Percentiles rank a stretch among this genome's conserved stretches.
Evolutionary conservation across 1,140 invertebrate genomes (phyloP).

Genomic region (Sipha flava): DNA sequence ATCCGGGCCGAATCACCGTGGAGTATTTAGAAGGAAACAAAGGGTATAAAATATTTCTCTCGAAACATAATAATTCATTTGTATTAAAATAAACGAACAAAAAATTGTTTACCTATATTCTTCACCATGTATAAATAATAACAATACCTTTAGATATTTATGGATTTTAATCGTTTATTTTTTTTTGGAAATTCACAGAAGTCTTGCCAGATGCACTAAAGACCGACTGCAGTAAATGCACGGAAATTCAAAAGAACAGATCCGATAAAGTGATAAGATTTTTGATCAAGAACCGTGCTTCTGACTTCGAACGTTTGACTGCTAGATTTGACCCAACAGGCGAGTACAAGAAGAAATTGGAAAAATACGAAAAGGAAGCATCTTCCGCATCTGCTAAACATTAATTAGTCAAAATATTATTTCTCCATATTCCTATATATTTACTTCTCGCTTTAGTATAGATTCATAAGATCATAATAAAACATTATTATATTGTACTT

Average conservation of each 20-base stretch:
- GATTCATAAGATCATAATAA: background rate
- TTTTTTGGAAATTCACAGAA: constrained; percentile 42
- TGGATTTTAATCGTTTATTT: too few species aligned
- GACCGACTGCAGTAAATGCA: constrained; percentile 55
- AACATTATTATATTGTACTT: background rate
- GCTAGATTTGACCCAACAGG: constrained; percentile 55
- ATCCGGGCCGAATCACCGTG: background rate
- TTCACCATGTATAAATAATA: too few species aligned
- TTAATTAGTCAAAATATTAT: background rate
- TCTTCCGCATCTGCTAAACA: background rate
- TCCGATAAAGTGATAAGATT: constrained; percentile 49
- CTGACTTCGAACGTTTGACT: constrained; percentile 50
- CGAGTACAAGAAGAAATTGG: constrained; percentile 44
- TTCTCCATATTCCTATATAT: background rate
- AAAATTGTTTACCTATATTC: too few species aligned
- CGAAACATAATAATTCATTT: background rate
- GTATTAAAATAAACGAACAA: too few species aligned
- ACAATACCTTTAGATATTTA: too few species aligned
- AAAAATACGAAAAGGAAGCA: background rate
- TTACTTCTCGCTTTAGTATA: background rate
- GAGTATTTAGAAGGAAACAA: background rate
- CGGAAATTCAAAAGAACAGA: constrained; percentile 49
- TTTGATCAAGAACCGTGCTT: constrained; percentile 50
- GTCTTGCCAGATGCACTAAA: constrained; percentile 53
- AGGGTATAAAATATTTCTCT: background rate